A percentile compares a stretch with the other conserved stretches of the same genome.
Conservation (phyloP, 1,140 invertebrate genomes). For the Zaprionus camerounensis region DNA sequence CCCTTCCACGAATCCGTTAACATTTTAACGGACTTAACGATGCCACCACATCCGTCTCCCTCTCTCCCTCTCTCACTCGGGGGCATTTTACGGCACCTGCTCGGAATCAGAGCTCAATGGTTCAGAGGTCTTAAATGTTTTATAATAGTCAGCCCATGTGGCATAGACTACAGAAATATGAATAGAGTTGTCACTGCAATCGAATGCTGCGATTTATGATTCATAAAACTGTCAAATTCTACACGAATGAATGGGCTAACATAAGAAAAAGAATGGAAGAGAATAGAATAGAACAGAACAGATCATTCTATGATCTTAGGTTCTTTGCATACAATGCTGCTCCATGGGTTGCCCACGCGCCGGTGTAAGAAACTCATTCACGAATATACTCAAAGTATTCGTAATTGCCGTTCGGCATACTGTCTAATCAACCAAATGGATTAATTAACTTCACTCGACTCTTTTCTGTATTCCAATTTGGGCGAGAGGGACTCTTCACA, state of each 20-base stretch:
- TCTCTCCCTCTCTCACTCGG: too few relatives aligned
- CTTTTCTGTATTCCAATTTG: not conserved
- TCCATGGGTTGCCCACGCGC: conserved; percentile 18
- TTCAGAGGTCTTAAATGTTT: conserved; percentile 17
- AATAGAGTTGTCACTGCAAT: conserved; percentile 49
- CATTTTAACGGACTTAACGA: conserved; percentile 4
- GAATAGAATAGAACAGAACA: not conserved
- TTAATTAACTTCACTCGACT: not conserved
- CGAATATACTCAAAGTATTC: not conserved
- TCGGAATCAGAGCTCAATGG: too few relatives aligned
- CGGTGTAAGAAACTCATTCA: conserved; percentile 4
- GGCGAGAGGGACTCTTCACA: not conserved
- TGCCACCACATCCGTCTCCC: conserved; percentile 28
- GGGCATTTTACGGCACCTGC: conserved; percentile 41
- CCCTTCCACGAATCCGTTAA: conserved; percentile 42
- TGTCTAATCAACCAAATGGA: not conserved
- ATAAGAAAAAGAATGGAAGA: not conserved
- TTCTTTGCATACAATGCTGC: not conserved
- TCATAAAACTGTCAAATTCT: conserved; percentile 48
- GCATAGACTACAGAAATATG: conserved; percentile 29
- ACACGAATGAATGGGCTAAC: conserved; percentile 22
- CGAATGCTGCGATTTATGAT: conserved; percentile 31
- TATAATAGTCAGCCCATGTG: conserved; percentile 10
- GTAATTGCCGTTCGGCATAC: not conserved
- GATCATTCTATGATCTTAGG: not conserved